Evolutionary conservation across 2,888 invertebrate genomes (phyloP).

Genomic region (Caenorhabditis zanzibari): DNA sequence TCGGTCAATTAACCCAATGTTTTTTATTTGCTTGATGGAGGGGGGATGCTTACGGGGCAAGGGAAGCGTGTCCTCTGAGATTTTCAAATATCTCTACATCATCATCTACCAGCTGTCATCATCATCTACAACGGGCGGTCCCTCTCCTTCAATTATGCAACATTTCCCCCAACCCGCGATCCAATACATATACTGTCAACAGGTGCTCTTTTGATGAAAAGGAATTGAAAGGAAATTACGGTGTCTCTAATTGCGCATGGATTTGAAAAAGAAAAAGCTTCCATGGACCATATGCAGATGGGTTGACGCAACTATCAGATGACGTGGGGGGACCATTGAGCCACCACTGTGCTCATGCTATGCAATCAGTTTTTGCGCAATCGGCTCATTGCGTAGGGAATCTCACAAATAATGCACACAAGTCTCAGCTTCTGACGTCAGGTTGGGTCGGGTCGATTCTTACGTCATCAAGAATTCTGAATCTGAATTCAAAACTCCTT

Average conservation of each 20-base stretch:
- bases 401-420: neutral
- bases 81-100: slow-evolving; percentile 55
- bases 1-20: slow-evolving; percentile 52
- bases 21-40: slow-evolving; percentile 30
- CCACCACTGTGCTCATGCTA: neutral
- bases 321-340: neutral
- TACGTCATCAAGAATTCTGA: slow-evolving; percentile 23
- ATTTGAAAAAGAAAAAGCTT: no score
- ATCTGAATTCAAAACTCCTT: neutral
- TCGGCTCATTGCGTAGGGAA: neutral
- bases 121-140: slow-evolving; percentile 23
- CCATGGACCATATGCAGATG: neutral
- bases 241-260: slow-evolving; percentile 43
- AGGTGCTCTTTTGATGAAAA: slow-evolving; percentile 53
- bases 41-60: slow-evolving; percentile 27
- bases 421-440: neutral
- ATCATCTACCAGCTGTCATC: slow-evolving; percentile 46
- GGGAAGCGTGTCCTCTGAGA: slow-evolving; percentile 39
- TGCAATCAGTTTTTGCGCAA: slow-evolving; percentile 3
- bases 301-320: slow-evolving; percentile 31
- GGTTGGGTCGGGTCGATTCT: neutral
- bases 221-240: neutral
- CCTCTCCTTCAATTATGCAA: slow-evolving; percentile 59
- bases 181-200: slow-evolving; percentile 58
- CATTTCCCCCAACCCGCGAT: slow-evolving; percentile 26